Conservation (phyloP, 2,113 vertebrate genomes). For the Oryzias melastigma region DNA sequence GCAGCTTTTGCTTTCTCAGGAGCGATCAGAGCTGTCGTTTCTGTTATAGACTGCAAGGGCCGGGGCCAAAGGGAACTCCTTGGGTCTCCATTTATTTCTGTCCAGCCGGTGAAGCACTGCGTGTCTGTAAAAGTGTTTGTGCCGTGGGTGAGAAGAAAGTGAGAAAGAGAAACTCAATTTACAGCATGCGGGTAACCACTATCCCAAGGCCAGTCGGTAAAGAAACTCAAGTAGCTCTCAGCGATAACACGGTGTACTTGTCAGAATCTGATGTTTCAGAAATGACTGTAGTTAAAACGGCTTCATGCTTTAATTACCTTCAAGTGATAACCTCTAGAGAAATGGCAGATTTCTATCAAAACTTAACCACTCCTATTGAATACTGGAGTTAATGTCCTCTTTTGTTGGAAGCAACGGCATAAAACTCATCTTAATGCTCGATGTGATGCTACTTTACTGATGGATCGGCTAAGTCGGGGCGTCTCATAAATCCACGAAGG, state of each 20-base stretch:
- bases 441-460: conserved; percentile 50
- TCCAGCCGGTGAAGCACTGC: conserved; percentile 30
- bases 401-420: conserved; percentile 36
- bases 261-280: conserved; percentile 54
- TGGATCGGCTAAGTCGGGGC: conserved; percentile 52
- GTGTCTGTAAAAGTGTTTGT: conserved; percentile 41
- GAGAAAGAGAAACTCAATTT: conserved; percentile 59
- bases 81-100: conserved; percentile 59
- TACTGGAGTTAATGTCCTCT: conserved; percentile 8
- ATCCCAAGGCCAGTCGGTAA: conserved; percentile 44
- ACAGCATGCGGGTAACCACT: conserved; percentile 60
- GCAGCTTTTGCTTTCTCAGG: conserved; percentile 73
- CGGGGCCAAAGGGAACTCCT: conserved; percentile 56
- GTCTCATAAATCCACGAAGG: conserved; percentile 66
- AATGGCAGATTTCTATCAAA: conserved; percentile 55
- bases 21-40: conserved; percentile 61
- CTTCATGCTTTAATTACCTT: conserved; percentile 57
- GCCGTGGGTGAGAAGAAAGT: conserved; percentile 39
- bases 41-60: conserved; percentile 50
- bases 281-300: conserved; percentile 59
- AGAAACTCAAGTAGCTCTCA: conserved; percentile 57
- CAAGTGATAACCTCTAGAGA: conserved; percentile 52
- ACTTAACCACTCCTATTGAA: conserved; percentile 61
- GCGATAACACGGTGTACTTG: conserved; percentile 48
- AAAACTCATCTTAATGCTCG: conserved; percentile 34